These are phyloP conservation scores for Aix galericulata DNA, from an alignment of 2,113 vertebrate species.

Conservation along the genomic window DNA sequence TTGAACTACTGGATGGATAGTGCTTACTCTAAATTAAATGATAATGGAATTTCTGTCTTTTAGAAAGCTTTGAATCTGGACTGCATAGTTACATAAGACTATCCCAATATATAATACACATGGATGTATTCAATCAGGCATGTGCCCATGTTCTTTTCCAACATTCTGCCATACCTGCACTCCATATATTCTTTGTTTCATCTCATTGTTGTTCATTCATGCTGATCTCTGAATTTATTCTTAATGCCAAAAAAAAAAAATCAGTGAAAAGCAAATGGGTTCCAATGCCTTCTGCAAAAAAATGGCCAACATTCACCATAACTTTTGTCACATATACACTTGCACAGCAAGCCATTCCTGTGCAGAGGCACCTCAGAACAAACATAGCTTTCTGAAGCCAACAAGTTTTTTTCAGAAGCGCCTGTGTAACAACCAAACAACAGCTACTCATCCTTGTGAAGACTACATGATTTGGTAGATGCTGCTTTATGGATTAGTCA, in stretches of 20 bases:
- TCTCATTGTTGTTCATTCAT: neutral
- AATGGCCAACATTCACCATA: fast-evolving
- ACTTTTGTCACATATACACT: neutral
- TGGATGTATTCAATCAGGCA: neutral
- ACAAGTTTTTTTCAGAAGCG: neutral
- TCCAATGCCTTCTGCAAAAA: neutral
- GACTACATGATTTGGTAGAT: neutral
- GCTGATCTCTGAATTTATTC: neutral
- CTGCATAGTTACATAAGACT: neutral
- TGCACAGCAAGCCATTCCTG: neutral
- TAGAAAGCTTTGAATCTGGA: neutral
- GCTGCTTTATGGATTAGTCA: fast-evolving
- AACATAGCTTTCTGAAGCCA: neutral
- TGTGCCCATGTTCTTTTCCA: neutral
- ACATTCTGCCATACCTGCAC: neutral
- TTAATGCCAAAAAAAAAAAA: neutral
- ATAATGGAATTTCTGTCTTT: neutral
- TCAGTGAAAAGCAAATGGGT: neutral
- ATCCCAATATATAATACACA: neutral
- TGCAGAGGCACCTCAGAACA: neutral
- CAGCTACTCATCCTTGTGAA: neutral
- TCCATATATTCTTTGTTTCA: neutral
- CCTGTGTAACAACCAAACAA: neutral
- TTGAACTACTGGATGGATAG: neutral
- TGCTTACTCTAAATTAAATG: neutral